Conservation (phyloP, 2,113 vertebrate species). For the Hippocampus zosterae region DNA sequence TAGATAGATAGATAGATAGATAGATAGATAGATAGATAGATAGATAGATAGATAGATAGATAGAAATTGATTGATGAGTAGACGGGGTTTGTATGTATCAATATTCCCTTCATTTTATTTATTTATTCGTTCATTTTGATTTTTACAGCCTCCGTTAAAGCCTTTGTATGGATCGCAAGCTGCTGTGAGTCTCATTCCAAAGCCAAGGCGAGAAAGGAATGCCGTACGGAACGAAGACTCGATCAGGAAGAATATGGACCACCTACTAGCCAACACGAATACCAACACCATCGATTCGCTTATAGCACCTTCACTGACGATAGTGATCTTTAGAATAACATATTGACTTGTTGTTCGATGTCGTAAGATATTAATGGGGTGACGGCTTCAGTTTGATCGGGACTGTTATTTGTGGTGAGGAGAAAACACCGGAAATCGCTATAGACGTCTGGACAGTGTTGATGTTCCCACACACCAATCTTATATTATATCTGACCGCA, state of each 20-base stretch:
- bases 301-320: background rate
- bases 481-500: background rate
- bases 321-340: background rate
- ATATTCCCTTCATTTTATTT: background rate
- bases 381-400: background rate
- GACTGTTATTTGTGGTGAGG: slow-evolving; percentile 29
- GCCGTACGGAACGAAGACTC: background rate
- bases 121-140: background rate
- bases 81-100: no score
- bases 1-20: no score
- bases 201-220: background rate
- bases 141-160: background rate
- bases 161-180: background rate
- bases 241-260: background rate
- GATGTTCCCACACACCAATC: slow-evolving; percentile 18
- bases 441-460: slow-evolving; percentile 19
- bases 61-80: no score
- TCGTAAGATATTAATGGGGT: background rate
- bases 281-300: background rate
- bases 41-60: no score
- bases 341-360: background rate
- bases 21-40: no score
- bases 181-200: background rate
- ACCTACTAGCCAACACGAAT: background rate
- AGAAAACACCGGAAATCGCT: slow-evolving; percentile 35